Evolutionary conservation across 2,113 vertebrate species (phyloP), one percentile per base, ranked within the genome.

Genomic region (Chionodraco myersi): DNA sequence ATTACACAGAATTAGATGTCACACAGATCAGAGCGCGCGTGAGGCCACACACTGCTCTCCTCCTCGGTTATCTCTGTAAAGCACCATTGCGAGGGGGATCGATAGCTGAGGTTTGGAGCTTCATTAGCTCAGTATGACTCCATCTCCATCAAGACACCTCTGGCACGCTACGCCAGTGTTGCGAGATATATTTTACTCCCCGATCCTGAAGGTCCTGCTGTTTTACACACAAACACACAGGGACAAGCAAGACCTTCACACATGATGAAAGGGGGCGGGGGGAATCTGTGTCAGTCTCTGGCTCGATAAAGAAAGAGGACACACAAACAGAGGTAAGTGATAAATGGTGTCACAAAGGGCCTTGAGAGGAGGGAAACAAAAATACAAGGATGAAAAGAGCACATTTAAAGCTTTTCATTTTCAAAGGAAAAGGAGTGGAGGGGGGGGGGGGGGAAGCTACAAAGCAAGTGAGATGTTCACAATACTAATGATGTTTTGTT

Each of bases 1-100:
- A 93, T 94, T 91, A 93, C 91, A 84, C 77, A 71, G 90, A 92
- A 90, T 91, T 88, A 91, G 83, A 93, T 84, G 91, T 92, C 91
- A 90, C 88, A 86, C 88, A 85, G 92, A 93, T 92, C 90, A 93
- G 88, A 86, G 88, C 75, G 75, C 57, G 72, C 51, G 74, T 91
- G 90, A 93, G 86, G 86, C 82, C 92, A 84, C 88, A 89, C 89
- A 86, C 86, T 73, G 85, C 80, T 87, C 80, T 41, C 79, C 85
- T 85, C 86, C 86, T 91, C 85, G 65, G 87, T 90, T 90, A 91
- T 89, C 92, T 91, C 86, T 88, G 84, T 79, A 68, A 88, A 93
- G 89, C 89, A 74, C 86, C 56, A 65, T 86, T 56, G 86, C 70
- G 75, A 82, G 83, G 89, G 82, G 83, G 90, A 92, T 94, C 92